A percentile compares a stretch with the other conserved stretches of the same genome.
These are phyloP conservation scores for Psittacula echo DNA, from an alignment of 2,797 vertebrate genomes.

Conservation along the genomic window DNA sequence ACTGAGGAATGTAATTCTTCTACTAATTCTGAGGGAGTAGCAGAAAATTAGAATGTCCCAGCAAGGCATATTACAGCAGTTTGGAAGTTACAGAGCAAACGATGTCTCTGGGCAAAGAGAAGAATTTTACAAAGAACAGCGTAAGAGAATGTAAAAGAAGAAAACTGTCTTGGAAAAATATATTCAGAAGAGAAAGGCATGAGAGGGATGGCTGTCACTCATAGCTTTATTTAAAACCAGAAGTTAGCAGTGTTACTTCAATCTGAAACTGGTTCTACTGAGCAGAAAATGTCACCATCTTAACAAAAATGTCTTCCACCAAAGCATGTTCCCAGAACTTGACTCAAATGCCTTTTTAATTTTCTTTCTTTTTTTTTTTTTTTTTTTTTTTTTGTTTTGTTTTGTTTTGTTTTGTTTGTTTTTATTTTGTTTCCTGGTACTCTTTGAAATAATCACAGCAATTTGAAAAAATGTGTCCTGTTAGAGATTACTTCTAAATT, in stretches of 20 bases:
- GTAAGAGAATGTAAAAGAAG: not conserved
- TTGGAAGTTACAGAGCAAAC: not conserved
- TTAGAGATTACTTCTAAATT: not conserved
- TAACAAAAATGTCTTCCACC: not conserved
- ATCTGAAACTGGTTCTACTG: not conserved
- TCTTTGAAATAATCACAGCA: not conserved
- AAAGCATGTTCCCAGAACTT: not conserved
- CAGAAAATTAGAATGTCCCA: not conserved
- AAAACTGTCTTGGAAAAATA: not conserved
- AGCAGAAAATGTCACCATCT: not conserved
- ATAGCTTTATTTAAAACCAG: not conserved
- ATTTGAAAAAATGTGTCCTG: not conserved
- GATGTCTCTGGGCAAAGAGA: not conserved
- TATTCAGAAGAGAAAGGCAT: not conserved
- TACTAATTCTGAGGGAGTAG: not conserved
- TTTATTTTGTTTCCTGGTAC: not conserved
- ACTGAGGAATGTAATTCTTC: not conserved
- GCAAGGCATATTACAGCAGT: not conserved
- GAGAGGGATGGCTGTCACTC: not conserved
- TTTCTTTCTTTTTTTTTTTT: too few species aligned
- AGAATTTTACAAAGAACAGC: fast-evolving
- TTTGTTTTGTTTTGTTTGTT: too few species aligned
- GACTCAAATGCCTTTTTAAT: not conserved
- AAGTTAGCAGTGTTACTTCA: not conserved
- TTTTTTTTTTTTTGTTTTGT: too few species aligned